A percentile compares a stretch with the other conserved stretches of the same genome.
Conservation (phyloP, 2,113 vertebrate genomes). For the Rhinolophus ferrumequinum region DNA sequence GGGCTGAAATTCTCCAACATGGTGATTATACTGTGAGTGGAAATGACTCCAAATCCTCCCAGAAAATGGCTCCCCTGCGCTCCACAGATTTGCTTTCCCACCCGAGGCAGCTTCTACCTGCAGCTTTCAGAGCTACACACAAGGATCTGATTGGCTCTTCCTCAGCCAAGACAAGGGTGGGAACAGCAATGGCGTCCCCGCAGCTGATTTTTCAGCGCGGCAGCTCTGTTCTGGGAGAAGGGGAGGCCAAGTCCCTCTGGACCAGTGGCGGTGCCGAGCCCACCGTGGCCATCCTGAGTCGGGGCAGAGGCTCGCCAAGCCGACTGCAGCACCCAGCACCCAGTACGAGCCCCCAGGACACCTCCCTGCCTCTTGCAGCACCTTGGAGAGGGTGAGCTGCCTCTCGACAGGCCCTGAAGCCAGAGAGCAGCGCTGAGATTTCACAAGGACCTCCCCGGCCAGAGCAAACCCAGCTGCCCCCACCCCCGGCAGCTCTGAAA, state of each 20-base stretch:
- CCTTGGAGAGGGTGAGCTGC: background rate
- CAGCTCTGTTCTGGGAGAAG: background rate
- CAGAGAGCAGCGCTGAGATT: background rate
- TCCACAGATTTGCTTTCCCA: background rate
- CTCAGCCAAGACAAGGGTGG: background rate
- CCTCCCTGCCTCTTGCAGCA: background rate
- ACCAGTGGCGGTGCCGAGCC: background rate
- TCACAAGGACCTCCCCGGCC: background rate
- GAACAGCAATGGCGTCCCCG: constrained; percentile 36
- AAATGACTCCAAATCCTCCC: constrained; percentile 20
- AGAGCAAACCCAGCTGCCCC: background rate
- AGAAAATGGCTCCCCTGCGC: constrained; percentile 59
- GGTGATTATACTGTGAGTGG: background rate
- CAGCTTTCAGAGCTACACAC: background rate
- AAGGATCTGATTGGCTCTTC: background rate
- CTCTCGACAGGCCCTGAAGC: background rate
- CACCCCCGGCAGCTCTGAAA: constrained; percentile 6
- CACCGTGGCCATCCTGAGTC: background rate
- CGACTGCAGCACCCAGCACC: background rate
- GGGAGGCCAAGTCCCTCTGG: background rate
- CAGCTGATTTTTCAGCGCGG: background rate
- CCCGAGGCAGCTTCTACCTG: background rate
- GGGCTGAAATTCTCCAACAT: background rate
- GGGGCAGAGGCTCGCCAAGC: background rate
- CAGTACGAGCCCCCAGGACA: background rate